Evolutionary conservation across 2,888 invertebrate genomes (phyloP), one percentile per base, ranked within the genome.

Genomic region (Pseudanteris insignis): DNA sequence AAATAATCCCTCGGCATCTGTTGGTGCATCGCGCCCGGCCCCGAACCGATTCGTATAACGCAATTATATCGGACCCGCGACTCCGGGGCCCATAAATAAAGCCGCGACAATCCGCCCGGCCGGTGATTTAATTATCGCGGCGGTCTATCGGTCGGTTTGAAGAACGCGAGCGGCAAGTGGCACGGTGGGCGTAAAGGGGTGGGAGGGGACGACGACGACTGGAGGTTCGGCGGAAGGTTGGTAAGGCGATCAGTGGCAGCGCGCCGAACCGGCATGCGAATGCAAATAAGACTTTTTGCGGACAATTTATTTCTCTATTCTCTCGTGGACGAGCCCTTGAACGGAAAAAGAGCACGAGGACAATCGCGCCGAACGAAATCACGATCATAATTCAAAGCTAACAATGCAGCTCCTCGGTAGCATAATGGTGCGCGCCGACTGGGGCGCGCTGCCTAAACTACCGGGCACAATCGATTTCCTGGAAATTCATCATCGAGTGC

Each of bases 371-470:
- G 28, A 46, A 51, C 55, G 55, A 62, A 62, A 62, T 62, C 51
- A 57, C 57, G 51, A 57, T 53, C 62, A 62, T 62, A 62, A 62
- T 57, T 62, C 57, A 62, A 55, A 46, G 62, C 43, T 55, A 62
- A 62, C 61, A 62, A 55, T 55, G 51, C 57, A 29, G 32, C 57
- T 47, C 26, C 34, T 40, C 44, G 47, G 61, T 62, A 46, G 47
- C 41, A 36, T 57, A 62, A 62, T 62, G 57, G 62, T 51, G 38
- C 40, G 11, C 30, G 32, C 18, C 50, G 58, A 44, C 37, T 25
- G 41, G 53, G 40, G n/a, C n/a, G n/a, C 37, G 25, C 48, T 44
- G 50, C 55, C 55, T 38, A 50, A 55, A 61, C 50, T 55, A 43
- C 46, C 50, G 50, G 50, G 40, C 50, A 61, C 61, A 61, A 55